Evolutionary conservation across 1,140 invertebrate genomes (phyloP).

Genomic region (Musca vetustissima): DNA sequence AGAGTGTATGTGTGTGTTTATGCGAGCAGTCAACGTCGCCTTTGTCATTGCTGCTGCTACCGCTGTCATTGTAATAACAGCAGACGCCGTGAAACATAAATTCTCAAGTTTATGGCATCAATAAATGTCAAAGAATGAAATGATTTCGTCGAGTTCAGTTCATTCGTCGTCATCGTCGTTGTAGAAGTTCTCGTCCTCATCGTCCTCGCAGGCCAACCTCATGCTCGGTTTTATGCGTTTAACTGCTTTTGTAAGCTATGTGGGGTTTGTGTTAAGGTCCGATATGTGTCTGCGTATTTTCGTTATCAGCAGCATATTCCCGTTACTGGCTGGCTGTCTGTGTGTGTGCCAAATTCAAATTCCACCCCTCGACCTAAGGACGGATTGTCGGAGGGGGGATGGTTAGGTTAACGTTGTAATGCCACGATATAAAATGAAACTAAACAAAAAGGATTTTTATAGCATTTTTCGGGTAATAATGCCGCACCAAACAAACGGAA

Average conservation of each 20-base stretch:
- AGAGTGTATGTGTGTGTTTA: no score
- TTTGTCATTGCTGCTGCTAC: not conserved
- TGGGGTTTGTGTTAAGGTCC: not conserved
- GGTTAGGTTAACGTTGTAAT: constrained; percentile 17
- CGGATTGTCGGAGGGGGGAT: no score
- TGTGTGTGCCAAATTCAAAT: constrained; percentile 15
- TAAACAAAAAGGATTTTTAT: constrained; percentile 23
- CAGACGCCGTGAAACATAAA: constrained; percentile 40
- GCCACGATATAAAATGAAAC: constrained; percentile 19
- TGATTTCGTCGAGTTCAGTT: constrained; percentile 37
- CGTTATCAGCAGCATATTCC: no score
- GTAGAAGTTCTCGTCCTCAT: not conserved
- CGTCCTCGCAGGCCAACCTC: no score
- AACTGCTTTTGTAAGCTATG: no score
- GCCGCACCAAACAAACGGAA: constrained; percentile 14
- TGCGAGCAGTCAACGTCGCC: no score
- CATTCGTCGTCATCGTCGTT: constrained; percentile 6
- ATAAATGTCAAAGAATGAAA: constrained; percentile 49
- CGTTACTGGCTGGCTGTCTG: not conserved
- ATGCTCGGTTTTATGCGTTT: no score
- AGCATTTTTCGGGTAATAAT: constrained; percentile 22
- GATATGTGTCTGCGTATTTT: not conserved
- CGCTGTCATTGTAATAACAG: constrained; percentile 7
- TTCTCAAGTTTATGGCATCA: constrained; percentile 55
- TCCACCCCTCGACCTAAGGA: constrained; percentile 6